Base-by-base conservation (phyloP, 1,140 invertebrate genomes). In the Oscheius sp. region DNA sequence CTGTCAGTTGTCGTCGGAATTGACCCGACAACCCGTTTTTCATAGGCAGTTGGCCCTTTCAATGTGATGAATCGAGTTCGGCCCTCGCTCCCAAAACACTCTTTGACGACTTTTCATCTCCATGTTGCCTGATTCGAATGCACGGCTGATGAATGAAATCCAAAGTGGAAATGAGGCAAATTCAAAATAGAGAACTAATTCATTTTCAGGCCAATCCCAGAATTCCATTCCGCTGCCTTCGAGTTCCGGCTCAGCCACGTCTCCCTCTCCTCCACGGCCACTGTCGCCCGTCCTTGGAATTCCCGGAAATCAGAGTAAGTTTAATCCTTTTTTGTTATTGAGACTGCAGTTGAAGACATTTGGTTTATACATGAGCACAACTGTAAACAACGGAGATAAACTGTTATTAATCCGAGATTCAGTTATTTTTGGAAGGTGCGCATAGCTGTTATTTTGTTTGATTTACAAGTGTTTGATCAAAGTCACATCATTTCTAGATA, bases 201-300 rank as follows among this genome's bases (percentile, higher is more conserved):
- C 20, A 20, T 10, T 68, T 68, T 58, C 67, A 68, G 67, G 35
- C 36, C 49, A 35, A 23, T 68, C 67, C 28, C 49, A 58, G 15
- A 58, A 55, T 38, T 68, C 67, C 13, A 58, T 58, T 18, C 67
- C 49, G n/a, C 67, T 68, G 32, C 67, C 67, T 18, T 68, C 67
- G 15, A 58, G 49, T 13, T 55, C 35, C 28, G 67, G 34, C 49
- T 68, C 67, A 32, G 52, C 52, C 34, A 36, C 15, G 7, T 20
- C 67, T 34, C 67, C 67, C 45, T 58, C 49, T 42, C 67, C 67
- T 26, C 67, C 67, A 34, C 49, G 67, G 34, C 67, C 67, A 46
- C 55, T 68, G 23, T 68, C 67, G 32, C 67, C 67, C 23, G 67
- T 68, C 18, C 55, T 68, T 31, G 67, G 67, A 58, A 32, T 32